A percentile compares a stretch with the other conserved stretches of the same genome.
These are phyloP conservation scores for Sebastes jordani DNA, from an alignment of 2,797 vertebrate genomes.

Conservation along the genomic window DNA sequence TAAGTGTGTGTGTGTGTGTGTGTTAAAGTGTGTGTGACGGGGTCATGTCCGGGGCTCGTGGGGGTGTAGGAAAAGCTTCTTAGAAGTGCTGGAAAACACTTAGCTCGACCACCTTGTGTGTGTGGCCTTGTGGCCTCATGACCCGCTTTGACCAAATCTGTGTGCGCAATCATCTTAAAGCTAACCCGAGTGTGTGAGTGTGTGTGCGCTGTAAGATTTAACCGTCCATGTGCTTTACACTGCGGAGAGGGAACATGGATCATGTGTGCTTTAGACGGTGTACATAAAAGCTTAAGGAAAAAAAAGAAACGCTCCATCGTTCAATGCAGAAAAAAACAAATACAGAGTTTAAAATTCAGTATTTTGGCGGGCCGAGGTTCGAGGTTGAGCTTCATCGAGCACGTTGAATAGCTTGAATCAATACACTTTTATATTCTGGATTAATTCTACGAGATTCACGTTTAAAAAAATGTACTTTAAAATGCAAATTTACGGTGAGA, in stretches of 20 bases:
- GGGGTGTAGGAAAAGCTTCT: slow-evolving; percentile 69
- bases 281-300: background rate
- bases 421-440: background rate
- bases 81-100: slow-evolving; percentile 71
- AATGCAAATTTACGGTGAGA: background rate
- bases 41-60: slow-evolving; percentile 66
- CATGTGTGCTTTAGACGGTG: background rate
- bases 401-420: background rate
- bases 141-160: slow-evolving; percentile 50
- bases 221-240: background rate
- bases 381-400: background rate
- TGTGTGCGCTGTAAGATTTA: background rate
- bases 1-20: background rate
- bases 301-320: background rate
- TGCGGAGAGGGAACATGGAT: background rate
- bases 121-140: slow-evolving; percentile 65
- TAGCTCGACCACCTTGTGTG: slow-evolving; percentile 59
- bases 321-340: background rate
- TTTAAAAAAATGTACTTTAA: background rate
- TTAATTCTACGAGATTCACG: background rate
- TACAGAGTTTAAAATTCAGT: background rate
- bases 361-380: background rate
- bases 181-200: background rate
- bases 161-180: slow-evolving; percentile 45
- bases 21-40: slow-evolving; percentile 60